These are phyloP conservation scores for Chaitophorus viminalis DNA, from an alignment of 2,888 invertebrate genomes.

Conservation along the genomic window DNA sequence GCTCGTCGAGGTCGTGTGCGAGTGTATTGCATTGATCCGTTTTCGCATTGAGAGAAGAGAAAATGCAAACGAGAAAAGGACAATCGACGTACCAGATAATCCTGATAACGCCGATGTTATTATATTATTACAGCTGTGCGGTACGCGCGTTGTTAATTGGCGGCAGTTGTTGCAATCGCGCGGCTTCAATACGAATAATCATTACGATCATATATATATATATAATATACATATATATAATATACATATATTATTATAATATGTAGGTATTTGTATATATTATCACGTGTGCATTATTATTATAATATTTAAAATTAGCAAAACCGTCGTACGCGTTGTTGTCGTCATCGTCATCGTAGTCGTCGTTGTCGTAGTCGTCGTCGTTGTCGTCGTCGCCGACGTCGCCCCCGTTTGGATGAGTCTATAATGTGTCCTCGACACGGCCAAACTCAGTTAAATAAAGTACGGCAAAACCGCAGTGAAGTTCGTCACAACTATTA, in stretches of 20 bases:
- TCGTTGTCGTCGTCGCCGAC: neutral
- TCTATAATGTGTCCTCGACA: constrained; percentile 46
- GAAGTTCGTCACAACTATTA: constrained; percentile 42
- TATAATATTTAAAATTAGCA: constrained; percentile 23
- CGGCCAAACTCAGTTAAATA: constrained; percentile 20
- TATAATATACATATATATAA: no score
- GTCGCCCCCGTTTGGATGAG: constrained; percentile 19
- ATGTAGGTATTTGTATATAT: no score
- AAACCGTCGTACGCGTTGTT: constrained; percentile 7
- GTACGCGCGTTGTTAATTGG: neutral
- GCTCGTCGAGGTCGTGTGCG: neutral
- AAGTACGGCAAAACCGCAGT: constrained; percentile 37
- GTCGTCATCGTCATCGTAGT: neutral
- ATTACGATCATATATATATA: neutral
- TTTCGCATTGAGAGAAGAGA: neutral
- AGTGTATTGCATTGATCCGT: neutral
- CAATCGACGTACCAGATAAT: neutral
- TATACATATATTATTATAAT: no score
- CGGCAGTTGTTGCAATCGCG: constrained; percentile 16
- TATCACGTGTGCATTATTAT: neutral
- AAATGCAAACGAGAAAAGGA: neutral
- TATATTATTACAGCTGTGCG: no score
- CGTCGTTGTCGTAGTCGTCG: neutral
- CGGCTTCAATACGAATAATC: neutral
- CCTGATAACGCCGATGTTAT: no score